Base-by-base conservation (phyloP, 92 coral and sea anemone species). In the Porites cylindrica region DNA sequence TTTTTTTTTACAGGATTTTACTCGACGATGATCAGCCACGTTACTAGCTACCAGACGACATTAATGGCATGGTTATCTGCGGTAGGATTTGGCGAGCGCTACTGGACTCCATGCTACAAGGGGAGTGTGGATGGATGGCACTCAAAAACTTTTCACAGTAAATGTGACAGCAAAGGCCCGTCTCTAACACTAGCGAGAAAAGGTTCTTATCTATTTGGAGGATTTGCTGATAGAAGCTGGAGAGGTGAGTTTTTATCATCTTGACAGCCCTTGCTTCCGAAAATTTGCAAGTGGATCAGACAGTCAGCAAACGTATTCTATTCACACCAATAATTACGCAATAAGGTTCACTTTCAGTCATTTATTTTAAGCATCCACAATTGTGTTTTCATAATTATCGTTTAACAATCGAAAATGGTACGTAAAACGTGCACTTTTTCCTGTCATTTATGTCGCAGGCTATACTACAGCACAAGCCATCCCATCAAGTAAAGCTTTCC, bases 161-260 rank as follows among this genome's bases (percentile, higher is more conserved):
- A 75, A 20, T 90, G 93, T 20, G 71, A 66, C 43, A 66, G 13
- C 51, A 86, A 82, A 90, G 93, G 93, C 19, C 93, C 95, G 14
- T 19, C 88, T 0, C 19, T 92, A 16, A 78, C 89, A 24, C 17
- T 92, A 12, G 68, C 80, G 13, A 75, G 95, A 54, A 77, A 72
- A 11, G 86, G 21, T 16, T 81, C 91, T 2, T 53, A 63, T 8
- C 16, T 92, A 8, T 86, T 92, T 73, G 95, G 95, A 2, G 95
- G 92, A 2, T 92, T 92, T n/a, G 61, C 86, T 2, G 95, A 91
- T 20, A 66, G 58, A 0, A 59, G 56, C 79, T 92, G 95, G 95
- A 65, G 82, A 60, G 65, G 93, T 89, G 59, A 85, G 80, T 4
- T 14, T 51, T 68, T 10, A 14, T 1, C 11, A 20, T 24, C 24